Percentiles rank a stretch among this genome's conserved stretches.
phyloP scores from a whole-genome alignment of 2,888 invertebrate genomes.

The Melieria omissa region DNA sequence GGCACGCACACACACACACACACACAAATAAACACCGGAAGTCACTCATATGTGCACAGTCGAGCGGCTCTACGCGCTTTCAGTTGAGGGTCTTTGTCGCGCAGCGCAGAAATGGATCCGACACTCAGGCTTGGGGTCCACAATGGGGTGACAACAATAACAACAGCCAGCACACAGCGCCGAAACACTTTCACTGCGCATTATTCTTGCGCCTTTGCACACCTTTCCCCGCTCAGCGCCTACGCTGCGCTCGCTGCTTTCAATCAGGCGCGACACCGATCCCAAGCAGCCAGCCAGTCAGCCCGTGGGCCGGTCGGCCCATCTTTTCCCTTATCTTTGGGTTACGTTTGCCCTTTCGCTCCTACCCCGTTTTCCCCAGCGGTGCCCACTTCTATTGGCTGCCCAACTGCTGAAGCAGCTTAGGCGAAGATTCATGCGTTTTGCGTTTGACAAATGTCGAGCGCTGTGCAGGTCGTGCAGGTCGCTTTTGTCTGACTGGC shows the following conservation, averaged over 20 bases:
- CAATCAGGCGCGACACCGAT: no score
- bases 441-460: constrained; percentile 13
- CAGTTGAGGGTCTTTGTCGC: no score
- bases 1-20: not conserved
- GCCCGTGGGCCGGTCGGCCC: no score
- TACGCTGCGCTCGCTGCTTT: no score
- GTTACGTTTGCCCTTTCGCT: constrained; percentile 3
- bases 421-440: not conserved
- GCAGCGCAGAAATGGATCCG: not conserved
- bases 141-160: not conserved
- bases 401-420: not conserved
- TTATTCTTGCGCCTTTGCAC: no score
- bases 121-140: not conserved
- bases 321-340: not conserved
- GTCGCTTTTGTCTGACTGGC: not conserved
- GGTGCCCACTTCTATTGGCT: not conserved
- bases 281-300: no score
- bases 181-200: no score
- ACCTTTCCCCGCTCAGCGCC: no score
- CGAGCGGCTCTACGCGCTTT: no score
- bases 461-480: not conserved
- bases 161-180: no score
- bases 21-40: not conserved
- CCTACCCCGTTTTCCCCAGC: not conserved
- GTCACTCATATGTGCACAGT: no score